Evolutionary conservation across 2,888 invertebrate species (phyloP).

Genomic region (Nysson spinosus): DNA sequence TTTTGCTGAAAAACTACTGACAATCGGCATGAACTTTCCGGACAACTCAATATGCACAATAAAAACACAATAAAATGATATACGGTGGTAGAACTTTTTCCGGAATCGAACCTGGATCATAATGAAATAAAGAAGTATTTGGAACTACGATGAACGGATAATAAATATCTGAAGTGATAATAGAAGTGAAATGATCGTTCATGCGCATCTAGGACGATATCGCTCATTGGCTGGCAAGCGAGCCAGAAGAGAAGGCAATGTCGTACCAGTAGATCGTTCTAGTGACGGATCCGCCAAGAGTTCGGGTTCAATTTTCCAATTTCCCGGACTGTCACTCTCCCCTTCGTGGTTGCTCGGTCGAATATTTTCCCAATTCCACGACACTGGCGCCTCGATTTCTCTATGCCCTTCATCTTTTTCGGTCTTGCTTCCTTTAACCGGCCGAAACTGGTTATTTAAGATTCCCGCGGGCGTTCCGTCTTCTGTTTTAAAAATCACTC

Average conservation of each 20-base stretch:
- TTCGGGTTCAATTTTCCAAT: slow-evolving; percentile 74
- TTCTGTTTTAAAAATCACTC: slow-evolving; percentile 73
- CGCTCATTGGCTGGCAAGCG: slow-evolving; percentile 1
- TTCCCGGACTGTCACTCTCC: slow-evolving; percentile 72
- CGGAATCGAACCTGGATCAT: neutral
- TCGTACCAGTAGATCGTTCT: slow-evolving; percentile 9
- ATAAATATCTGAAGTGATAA: slow-evolving; percentile 5
- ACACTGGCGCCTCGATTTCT: slow-evolving; percentile 28
- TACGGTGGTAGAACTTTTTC: too few relatives aligned
- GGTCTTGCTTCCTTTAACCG: slow-evolving; percentile 1
- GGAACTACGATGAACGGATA: neutral
- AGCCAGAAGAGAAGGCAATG: slow-evolving; percentile 1
- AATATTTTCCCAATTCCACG: slow-evolving; percentile 63
- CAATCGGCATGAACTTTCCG: neutral
- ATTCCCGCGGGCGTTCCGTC: slow-evolving; percentile 67
- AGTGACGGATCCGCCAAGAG: slow-evolving; percentile 49
- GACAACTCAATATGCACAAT: too few relatives aligned
- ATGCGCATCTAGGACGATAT: slow-evolving; percentile 3
- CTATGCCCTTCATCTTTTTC: neutral
- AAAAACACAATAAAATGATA: too few relatives aligned
- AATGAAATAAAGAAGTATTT: neutral
- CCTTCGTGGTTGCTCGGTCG: slow-evolving; percentile 58
- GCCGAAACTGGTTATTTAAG: slow-evolving; percentile 66
- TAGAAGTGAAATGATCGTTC: slow-evolving; percentile 1
- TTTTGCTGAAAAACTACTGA: neutral